Base-by-base conservation (phyloP, 2,888 invertebrate species). In the Alloscopus bannaensis region DNA sequence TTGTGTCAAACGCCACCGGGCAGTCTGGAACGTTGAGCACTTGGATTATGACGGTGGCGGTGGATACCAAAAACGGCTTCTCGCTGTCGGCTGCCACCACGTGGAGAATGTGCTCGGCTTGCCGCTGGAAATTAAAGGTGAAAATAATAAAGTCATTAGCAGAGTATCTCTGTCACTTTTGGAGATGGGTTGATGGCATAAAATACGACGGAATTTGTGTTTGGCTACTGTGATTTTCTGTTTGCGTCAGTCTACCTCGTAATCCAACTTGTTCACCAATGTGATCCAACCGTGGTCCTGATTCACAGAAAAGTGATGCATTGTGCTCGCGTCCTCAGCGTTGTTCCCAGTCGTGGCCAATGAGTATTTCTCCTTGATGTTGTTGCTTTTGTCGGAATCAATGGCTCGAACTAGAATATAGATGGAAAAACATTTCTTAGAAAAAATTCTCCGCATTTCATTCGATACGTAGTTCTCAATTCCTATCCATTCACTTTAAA, bases 351-450 rank as follows among this genome's bases (percentile, higher is more conserved):
- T 75, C 26, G 84, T 77, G 20, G 92, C 93, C 84, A 96, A 91
- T 36, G 93, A 92, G 88, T 95, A 98, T 13, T 93, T 91, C 16
- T 97, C 92, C 88, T 95, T 95, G 28, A 94, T 94, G 88, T 96
- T 95, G 68, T 93, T 93, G 1, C 95, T 96, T 80, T 93, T 91
- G 89, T 97, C 94, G 42, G 89, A 89, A 86, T 93, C 94, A 84
- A 91, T 90, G 0, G 93, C 93, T 76, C 90, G 90, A 0, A 92
- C 95, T 88, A 89, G 22, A 45, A 42, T 8, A 47, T 13, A 36
- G 16, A 31, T 8, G 18, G 36, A 13, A 1, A 64, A 18, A 40
- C 16, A 64, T 26, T 64, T n/a, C n/a, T n/a, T n/a, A n/a, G n/a
- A n/a, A n/a, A n/a, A n/a, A n/a, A n/a, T n/a, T n/a, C n/a, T n/a